Percentiles rank a stretch among this genome's conserved stretches.
phyloP scores from a whole-genome alignment of 2,797 vertebrate species.

The Halcyon chelicuti region DNA sequence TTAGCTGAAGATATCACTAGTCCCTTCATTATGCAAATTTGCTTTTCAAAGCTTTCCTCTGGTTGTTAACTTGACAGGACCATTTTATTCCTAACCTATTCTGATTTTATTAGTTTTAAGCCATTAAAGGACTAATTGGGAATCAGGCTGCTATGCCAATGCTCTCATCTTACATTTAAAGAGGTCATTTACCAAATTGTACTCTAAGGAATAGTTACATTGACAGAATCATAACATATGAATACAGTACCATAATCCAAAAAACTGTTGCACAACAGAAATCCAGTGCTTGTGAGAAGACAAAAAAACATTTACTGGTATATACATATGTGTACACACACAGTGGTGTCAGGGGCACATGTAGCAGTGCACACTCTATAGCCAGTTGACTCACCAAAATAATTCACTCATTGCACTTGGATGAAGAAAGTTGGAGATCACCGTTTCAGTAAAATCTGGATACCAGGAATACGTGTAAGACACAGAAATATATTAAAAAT shows the following conservation, averaged over 20 bases:
- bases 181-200: neutral
- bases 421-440: neutral
- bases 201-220: neutral
- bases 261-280: neutral
- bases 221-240: neutral
- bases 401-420: neutral
- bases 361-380: neutral
- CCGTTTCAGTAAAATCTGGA: neutral
- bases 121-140: neutral
- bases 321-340: no score
- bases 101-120: slow-evolving; percentile 1
- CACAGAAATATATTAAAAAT: neutral
- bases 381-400: neutral
- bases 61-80: neutral
- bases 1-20: neutral
- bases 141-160: neutral
- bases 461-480: neutral
- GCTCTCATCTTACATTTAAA: neutral
- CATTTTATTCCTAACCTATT: neutral
- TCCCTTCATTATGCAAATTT: neutral
- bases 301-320: neutral
- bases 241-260: neutral
- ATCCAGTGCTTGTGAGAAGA: neutral
- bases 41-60: neutral
- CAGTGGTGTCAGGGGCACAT: neutral